phyloP scores from a whole-genome alignment of 1,140 invertebrate genomes.

The Drosophila ohnishii region DNA sequence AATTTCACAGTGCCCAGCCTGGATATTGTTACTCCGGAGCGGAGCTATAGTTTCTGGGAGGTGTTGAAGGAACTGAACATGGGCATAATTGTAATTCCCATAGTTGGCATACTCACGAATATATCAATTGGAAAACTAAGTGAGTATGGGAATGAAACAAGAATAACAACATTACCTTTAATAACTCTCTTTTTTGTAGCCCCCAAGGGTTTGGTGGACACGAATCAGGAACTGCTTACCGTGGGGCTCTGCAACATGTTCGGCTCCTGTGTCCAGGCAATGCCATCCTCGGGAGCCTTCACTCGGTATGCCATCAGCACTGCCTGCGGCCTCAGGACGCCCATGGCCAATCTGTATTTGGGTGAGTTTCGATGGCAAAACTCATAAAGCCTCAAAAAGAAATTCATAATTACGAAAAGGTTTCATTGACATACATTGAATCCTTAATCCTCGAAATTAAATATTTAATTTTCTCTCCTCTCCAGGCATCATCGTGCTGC shows the following conservation, averaged over 20 bases:
- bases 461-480: not conserved
- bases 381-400: not conserved
- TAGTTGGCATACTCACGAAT: conserved; percentile 92
- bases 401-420: not conserved
- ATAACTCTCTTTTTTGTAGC: conserved; percentile 33
- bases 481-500: conserved; percentile 84
- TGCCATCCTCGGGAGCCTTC: conserved; percentile 91
- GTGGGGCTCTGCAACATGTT: conserved; percentile 89
- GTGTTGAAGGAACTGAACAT: conserved; percentile 88
- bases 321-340: conserved; percentile 89
- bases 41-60: conserved; percentile 85
- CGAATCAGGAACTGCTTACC: conserved; percentile 89
- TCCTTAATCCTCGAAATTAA: not conserved
- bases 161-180: not conserved
- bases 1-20: conserved; percentile 86
- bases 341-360: conserved; percentile 89
- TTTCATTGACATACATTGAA: not conserved
- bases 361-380: conserved; percentile 37
- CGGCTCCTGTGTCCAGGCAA: conserved; percentile 89
- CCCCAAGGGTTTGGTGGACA: conserved; percentile 85
- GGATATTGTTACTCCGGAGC: conserved; percentile 84
- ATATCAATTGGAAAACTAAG: conserved; percentile 94
- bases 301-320: conserved; percentile 90
- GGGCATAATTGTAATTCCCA: conserved; percentile 89
- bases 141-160: conserved; percentile 83